A percentile compares a stretch with the other conserved stretches of the same genome.
Conservation (phyloP, 2,797 vertebrate species). For the Crocidura indochinensis region DNA sequence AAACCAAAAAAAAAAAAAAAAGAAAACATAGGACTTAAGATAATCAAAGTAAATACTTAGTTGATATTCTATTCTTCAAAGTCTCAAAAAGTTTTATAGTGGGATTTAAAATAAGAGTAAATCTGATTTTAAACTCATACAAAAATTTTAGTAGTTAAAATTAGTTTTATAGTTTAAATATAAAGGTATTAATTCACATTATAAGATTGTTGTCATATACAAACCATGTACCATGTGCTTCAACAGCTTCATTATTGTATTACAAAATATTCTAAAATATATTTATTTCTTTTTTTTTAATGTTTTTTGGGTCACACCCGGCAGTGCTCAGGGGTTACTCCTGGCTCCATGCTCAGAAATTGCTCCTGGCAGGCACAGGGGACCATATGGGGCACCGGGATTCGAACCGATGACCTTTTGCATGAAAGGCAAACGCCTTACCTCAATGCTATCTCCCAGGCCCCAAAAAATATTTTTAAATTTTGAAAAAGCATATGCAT, state of each 20-base stretch:
- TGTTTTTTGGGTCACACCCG: too few relatives aligned
- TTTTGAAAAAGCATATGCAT: neutral
- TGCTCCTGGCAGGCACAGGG: too few relatives aligned
- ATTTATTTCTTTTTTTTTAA: too few relatives aligned
- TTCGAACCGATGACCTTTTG: too few relatives aligned
- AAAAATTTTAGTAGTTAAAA: conserved; percentile 1
- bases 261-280: neutral
- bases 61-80: neutral
- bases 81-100: neutral
- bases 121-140: neutral
- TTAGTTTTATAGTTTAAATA: neutral
- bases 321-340: too few relatives aligned
- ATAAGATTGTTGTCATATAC: neutral
- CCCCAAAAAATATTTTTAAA: too few relatives aligned
- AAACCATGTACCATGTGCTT: neutral
- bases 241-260: neutral
- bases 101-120: neutral
- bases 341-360: too few relatives aligned
- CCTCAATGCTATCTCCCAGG: too few relatives aligned
- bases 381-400: too few relatives aligned
- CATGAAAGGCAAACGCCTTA: too few relatives aligned
- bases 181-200: neutral
- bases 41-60: neutral
- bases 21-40: too few relatives aligned
- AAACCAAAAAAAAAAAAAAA: too few relatives aligned